A percentile compares a stretch with the other conserved stretches of the same genome.
phyloP scores from a whole-genome alignment of 2,113 vertebrate species.

The Rhinopomastus cyanomelas region DNA sequence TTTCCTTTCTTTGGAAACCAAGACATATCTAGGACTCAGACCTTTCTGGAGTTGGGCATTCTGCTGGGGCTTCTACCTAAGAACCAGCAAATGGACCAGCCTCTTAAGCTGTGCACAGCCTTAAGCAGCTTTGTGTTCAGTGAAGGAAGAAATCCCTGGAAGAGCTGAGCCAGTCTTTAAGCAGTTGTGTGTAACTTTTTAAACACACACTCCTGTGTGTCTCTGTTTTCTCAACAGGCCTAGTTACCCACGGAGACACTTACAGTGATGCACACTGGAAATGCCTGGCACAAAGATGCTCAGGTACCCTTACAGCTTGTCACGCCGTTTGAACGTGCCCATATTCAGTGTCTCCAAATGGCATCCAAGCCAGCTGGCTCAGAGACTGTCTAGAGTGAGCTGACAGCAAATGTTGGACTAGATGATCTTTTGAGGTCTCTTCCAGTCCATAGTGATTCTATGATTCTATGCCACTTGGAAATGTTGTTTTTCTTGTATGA shows the following conservation, averaged over 20 bases:
- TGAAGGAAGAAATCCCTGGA: not conserved
- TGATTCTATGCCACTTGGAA: not conserved
- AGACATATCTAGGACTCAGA: not conserved
- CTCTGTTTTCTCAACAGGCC: not conserved
- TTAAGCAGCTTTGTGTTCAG: not conserved
- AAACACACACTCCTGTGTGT: not conserved
- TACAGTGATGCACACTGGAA: not conserved
- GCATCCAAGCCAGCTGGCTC: not conserved
- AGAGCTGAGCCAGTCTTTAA: not conserved
- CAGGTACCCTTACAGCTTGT: not conserved
- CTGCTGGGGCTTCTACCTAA: not conserved
- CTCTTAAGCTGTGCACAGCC: not conserved
- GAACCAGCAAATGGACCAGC: not conserved
- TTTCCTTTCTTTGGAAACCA: not conserved
- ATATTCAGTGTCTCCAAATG: not conserved
- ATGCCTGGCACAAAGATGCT: not conserved
- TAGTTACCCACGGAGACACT: not conserved
- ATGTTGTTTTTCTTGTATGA: not conserved
- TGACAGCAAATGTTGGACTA: not conserved
- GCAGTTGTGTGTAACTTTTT: not conserved
- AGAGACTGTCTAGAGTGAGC: not conserved
- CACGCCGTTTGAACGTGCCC: not conserved
- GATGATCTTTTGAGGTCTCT: too few species aligned
- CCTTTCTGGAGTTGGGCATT: not conserved
- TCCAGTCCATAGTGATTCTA: too few species aligned